Evolutionary conservation across 2,888 invertebrate genomes (phyloP).

Genomic region (Mesorhabditis belari): DNA sequence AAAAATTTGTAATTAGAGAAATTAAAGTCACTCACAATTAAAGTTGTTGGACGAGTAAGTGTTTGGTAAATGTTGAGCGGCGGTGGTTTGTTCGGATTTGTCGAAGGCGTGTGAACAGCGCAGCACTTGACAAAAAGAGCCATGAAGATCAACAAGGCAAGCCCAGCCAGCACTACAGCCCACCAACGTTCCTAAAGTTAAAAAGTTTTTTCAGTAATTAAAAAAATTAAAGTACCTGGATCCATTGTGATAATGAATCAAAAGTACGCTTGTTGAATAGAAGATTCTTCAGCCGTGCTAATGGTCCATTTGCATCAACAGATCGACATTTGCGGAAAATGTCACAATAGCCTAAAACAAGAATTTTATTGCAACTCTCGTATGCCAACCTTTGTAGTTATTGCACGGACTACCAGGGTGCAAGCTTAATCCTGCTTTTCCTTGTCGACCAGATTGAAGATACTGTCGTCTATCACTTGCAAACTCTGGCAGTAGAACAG

Average conservation of each 20-base stretch:
- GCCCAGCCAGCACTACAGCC: constrained; percentile 82
- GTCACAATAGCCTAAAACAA: constrained; percentile 82
- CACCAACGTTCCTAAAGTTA: constrained; percentile 75
- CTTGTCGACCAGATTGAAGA: constrained; percentile 37
- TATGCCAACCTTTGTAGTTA: constrained; percentile 67
- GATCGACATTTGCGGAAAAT: constrained; percentile 96
- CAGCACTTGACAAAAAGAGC: constrained; percentile 97
- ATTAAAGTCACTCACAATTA: constrained; percentile 23
- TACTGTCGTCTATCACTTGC: constrained; percentile 30
- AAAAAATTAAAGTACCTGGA: constrained; percentile 14
- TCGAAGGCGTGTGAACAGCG: constrained; percentile 97
- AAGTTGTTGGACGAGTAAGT: constrained; percentile 59
- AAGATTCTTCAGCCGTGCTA: constrained; percentile 75
- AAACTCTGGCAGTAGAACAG: constrained; percentile 47
- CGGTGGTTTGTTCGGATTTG: constrained; percentile 92
- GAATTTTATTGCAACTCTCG: neutral
- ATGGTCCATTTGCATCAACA: constrained; percentile 95
- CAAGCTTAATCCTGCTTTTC: constrained; percentile 57
- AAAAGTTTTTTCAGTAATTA: neutral
- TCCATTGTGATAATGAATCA: constrained; percentile 43
- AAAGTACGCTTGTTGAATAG: constrained; percentile 48
- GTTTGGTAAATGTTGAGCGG: constrained; percentile 81
- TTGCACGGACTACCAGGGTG: constrained; percentile 95
- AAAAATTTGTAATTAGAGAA: neutral
- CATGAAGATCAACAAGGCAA: constrained; percentile 88